A percentile compares a stretch with the other conserved stretches of the same genome.
These are phyloP conservation scores for Drosophila mayaguana DNA, from an alignment of 2,888 invertebrate genomes.

Conservation along the genomic window DNA sequence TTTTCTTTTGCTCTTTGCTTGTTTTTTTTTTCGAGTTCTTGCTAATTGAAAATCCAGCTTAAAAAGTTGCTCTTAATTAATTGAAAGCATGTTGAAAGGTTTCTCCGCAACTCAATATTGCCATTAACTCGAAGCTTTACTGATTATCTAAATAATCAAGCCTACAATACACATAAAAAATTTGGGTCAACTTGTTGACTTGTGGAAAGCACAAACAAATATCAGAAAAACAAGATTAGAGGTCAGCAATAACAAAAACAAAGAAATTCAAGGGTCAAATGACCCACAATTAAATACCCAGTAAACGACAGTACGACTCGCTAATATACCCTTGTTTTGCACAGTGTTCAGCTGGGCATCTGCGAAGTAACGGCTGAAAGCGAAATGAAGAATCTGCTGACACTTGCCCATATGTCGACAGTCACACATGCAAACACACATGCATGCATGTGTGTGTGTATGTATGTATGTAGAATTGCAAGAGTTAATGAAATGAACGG, in stretches of 20 bases:
- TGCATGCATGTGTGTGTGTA: neutral
- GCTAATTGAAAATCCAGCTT: constrained; percentile 8
- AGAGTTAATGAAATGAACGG: constrained; percentile 8
- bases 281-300: constrained; percentile 9
- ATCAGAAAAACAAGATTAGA: constrained; percentile 19
- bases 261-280: neutral
- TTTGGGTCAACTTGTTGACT: constrained; percentile 26
- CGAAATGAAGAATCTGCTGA: constrained; percentile 4
- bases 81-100: constrained; percentile 4
- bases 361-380: neutral
- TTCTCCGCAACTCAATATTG: neutral
- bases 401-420: constrained; percentile 3
- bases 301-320: neutral
- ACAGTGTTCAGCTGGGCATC: neutral
- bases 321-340: neutral
- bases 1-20: neutral
- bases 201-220: constrained; percentile 14
- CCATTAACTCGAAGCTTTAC: neutral
- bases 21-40: neutral
- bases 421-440: neutral
- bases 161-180: neutral
- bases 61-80: constrained; percentile 9
- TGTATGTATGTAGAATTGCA: neutral
- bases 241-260: constrained; percentile 8
- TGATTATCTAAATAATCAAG: constrained; percentile 5